These are phyloP conservation scores for Alviniconcha strummeri DNA, from an alignment of 2,888 invertebrate species.

Conservation along the genomic window DNA sequence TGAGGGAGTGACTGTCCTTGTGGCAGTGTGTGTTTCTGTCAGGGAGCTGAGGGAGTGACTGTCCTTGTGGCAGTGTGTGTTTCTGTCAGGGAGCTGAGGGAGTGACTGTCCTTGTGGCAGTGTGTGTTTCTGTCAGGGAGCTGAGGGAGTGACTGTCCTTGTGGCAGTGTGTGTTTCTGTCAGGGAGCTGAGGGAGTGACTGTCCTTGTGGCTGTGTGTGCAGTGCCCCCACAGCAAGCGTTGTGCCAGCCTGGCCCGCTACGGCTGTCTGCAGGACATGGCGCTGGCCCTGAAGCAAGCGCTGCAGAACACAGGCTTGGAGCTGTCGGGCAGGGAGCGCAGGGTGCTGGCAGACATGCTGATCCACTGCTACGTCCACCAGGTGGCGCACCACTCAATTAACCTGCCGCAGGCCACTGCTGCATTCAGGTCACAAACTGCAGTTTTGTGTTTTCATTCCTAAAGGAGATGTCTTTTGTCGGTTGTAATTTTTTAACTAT, in stretches of 20 bases:
- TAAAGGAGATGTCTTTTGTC: neutral
- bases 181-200: too few relatives aligned
- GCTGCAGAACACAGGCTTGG: constrained; percentile 77
- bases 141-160: too few relatives aligned
- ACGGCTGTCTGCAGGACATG: constrained; percentile 79
- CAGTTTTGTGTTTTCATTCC: neutral
- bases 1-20: too few relatives aligned
- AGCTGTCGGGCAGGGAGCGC: constrained; percentile 77
- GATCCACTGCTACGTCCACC: constrained; percentile 80
- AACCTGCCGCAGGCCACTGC: neutral
- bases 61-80: too few relatives aligned
- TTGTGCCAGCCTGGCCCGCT: constrained; percentile 79
- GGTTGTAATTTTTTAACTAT: too few relatives aligned
- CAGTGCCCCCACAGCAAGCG: constrained; percentile 79
- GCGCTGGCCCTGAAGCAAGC: constrained; percentile 77
- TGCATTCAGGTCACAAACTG: constrained; percentile 28
- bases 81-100: too few relatives aligned
- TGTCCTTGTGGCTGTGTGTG: neutral
- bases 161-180: too few relatives aligned
- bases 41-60: too few relatives aligned
- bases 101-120: too few relatives aligned
- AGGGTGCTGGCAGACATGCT: constrained; percentile 81
- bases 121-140: too few relatives aligned
- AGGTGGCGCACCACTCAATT: constrained; percentile 71
- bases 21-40: too few relatives aligned